Percentiles rank a stretch among this genome's conserved stretches.
These are phyloP conservation scores for Lycaon pictus DNA, from an alignment of 2,113 vertebrate species.

Conservation along the genomic window DNA sequence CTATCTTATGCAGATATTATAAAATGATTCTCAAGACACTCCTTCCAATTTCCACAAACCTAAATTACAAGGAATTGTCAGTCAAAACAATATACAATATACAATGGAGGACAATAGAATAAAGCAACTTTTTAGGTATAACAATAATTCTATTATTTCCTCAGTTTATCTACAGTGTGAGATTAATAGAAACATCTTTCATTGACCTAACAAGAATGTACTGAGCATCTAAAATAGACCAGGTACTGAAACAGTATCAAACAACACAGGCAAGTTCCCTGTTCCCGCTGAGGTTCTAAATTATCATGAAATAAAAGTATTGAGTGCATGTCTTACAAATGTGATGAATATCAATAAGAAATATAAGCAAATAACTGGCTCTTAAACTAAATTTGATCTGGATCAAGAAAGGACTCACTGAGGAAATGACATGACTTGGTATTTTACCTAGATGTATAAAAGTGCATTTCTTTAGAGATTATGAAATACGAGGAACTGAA, in stretches of 20 bases:
- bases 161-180: background rate
- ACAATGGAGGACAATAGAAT: background rate
- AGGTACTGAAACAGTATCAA: background rate
- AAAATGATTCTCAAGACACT: background rate
- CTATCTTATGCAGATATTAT: background rate
- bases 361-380: background rate
- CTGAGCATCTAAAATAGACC: background rate
- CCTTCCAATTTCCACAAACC: background rate
- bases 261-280: background rate
- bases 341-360: background rate
- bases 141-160: conserved; percentile 2
- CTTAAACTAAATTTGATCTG: background rate
- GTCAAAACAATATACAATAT: background rate
- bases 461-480: background rate
- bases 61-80: background rate
- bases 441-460: background rate
- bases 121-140: background rate
- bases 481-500: conserved; percentile 23
- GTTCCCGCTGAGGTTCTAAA: background rate
- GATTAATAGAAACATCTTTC: background rate
- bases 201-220: background rate
- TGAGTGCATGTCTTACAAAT: background rate
- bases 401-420: background rate
- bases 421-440: background rate
- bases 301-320: background rate